Evolutionary conservation across 2,888 invertebrate genomes (phyloP).

Genomic region (Aphodius sticticus): DNA sequence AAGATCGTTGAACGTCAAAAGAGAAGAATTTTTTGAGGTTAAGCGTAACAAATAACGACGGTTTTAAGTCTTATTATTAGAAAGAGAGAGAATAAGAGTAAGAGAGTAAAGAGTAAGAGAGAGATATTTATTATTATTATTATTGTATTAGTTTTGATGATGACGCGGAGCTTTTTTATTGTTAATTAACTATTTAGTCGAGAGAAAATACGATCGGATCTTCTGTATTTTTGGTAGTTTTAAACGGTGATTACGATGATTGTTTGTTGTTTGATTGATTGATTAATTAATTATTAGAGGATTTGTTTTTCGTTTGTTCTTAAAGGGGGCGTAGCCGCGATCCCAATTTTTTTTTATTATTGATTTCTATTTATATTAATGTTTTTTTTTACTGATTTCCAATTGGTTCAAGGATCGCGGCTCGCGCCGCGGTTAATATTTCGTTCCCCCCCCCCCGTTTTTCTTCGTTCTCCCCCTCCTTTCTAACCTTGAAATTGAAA

Average conservation of each 20-base stretch:
- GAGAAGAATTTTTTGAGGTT: no score
- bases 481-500: neutral
- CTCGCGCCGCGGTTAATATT: neutral
- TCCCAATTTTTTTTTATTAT: no score
- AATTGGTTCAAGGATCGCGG: neutral
- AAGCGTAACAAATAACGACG: no score
- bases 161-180: neutral
- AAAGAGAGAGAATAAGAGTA: neutral
- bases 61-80: no score
- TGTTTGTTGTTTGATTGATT: neutral
- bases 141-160: constrained; percentile 20
- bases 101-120: constrained; percentile 30
- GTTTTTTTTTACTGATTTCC: neutral
- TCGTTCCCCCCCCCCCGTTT: neutral
- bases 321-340: no score
- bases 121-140: constrained; percentile 41
- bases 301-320: neutral
- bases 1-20: constrained; percentile 53
- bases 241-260: neutral
- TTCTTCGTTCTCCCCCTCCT: neutral
- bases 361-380: neutral
- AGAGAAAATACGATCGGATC: no score
- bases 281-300: neutral
- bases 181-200: neutral
- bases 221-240: no score